Conservation (phyloP, 2,888 invertebrate species). For the Drosophila niveifrons region DNA sequence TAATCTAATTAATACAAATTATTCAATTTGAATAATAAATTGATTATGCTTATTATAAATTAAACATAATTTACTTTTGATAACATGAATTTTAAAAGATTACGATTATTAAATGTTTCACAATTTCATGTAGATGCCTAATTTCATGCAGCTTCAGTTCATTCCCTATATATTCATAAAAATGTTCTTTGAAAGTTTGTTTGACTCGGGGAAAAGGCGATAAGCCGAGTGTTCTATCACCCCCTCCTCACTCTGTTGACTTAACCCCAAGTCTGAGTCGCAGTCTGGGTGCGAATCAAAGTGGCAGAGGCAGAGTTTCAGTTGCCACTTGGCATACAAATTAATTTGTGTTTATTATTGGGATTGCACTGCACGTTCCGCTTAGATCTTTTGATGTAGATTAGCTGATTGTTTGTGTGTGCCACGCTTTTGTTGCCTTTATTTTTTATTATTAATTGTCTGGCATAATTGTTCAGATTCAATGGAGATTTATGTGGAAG, state of each 20-base stretch:
- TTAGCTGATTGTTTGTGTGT: slow-evolving; percentile 44
- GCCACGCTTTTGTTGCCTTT: slow-evolving; percentile 31
- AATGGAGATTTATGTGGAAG: slow-evolving; percentile 62
- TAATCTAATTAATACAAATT: too few species aligned
- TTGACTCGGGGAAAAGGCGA: not conserved
- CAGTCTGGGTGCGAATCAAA: not conserved
- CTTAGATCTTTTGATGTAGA: slow-evolving; percentile 48
- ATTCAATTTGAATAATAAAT: too few species aligned
- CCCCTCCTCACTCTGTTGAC: not conserved
- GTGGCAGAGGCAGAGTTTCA: slow-evolving; percentile 23
- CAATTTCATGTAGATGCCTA: too few species aligned
- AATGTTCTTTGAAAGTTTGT: not conserved
- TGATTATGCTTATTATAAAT: too few species aligned
- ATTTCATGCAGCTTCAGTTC: too few species aligned
- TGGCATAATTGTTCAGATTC: slow-evolving; percentile 70
- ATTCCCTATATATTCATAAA: too few species aligned
- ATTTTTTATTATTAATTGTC: slow-evolving; percentile 66
- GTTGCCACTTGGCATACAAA: slow-evolving; percentile 62
- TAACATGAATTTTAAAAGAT: too few species aligned
- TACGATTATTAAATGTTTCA: too few species aligned
- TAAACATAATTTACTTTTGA: too few species aligned
- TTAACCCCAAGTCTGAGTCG: not conserved
- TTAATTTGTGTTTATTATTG: slow-evolving; percentile 60
- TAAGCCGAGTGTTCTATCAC: slow-evolving; percentile 3
- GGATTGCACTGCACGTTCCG: slow-evolving; percentile 53